Percentiles rank a stretch among this genome's conserved stretches.
These are phyloP conservation scores for Neomonachus schauinslandi DNA, from an alignment of 2,113 vertebrate species.

Conservation along the genomic window DNA sequence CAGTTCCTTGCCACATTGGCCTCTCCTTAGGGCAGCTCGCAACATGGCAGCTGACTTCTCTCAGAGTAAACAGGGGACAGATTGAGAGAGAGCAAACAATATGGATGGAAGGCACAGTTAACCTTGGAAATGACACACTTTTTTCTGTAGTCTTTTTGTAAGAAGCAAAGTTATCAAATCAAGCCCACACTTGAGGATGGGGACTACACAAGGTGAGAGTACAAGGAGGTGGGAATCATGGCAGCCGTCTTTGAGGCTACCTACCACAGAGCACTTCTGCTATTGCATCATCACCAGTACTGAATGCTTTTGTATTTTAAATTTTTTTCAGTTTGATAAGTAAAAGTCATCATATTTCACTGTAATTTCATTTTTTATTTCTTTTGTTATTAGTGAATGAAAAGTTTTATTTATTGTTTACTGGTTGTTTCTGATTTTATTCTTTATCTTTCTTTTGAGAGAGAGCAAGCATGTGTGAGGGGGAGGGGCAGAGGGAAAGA, in stretches of 20 bases:
- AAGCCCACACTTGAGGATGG: not conserved
- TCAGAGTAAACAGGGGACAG: not conserved
- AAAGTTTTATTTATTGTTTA: not conserved
- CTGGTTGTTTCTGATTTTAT: conserved; percentile 18
- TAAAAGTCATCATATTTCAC: not conserved
- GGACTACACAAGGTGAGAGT: not conserved
- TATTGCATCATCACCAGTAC: not conserved
- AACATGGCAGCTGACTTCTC: not conserved
- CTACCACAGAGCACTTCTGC: not conserved
- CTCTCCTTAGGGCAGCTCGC: not conserved
- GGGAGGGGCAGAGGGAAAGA: not conserved
- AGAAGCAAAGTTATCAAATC: not conserved
- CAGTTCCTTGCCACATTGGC: not conserved
- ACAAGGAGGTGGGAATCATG: not conserved
- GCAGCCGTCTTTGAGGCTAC: no score
- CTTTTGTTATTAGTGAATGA: not conserved
- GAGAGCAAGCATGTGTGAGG: not conserved
- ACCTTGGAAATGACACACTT: not conserved
- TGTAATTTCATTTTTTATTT: not conserved
- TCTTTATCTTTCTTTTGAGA: not conserved
- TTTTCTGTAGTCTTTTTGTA: not conserved
- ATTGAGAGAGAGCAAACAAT: not conserved
- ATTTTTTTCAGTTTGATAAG: not conserved
- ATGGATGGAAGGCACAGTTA: not conserved
- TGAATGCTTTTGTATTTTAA: not conserved